Evolutionary conservation across 2,797 vertebrate genomes (phyloP), one percentile per base, ranked within the genome.

Genomic region (Paratrypauchen microcephalus): DNA sequence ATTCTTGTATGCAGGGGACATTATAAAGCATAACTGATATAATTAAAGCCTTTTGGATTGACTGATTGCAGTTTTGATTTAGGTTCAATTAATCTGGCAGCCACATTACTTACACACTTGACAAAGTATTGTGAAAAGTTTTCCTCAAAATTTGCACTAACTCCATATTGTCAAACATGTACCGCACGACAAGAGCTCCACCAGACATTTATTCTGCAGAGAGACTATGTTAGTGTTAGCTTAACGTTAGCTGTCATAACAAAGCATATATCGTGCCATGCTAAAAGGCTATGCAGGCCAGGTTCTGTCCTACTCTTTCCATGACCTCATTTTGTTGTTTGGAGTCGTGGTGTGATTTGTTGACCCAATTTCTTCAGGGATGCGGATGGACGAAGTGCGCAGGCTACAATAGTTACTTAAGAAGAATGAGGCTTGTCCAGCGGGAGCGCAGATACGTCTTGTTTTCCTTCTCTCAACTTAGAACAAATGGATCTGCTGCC

Each of bases 321-420:
- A 86, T 89, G 84, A 91, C 86, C 90, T 91, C 84, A 86, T 91
- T 91, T 91, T 77, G 83, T 91, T 91, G 86, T 84, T 60, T 72
- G 80, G 72, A 80, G 83, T 75, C 75, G 76, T 88, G 79, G 79
- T 84, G 79, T 87, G 76, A 83, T 87, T 88, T 75, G 75, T 82
- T 83, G 87, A 90, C 89, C 89, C 75, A 85, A 80, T 91, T 92
- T 84, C 70, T 65, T 60, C 55, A 32, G 21, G 64, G 8, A 61
- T 78, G 77, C 59, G 71, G 63, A 80, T 67, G 63, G 82, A 67
- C 74, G 19, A 84, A 74, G 70, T 18, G 69, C 73, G 60, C 70
- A 77, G 65, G 73, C 80, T 80, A 66, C 71, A 77, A 73, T 58
- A 59, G 80, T 83, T 75, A 79, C 79, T 81, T 81, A 81, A 82